These are phyloP conservation scores for Pseudopleuronectes americanus DNA, from an alignment of 2,797 vertebrate genomes.

Conservation along the genomic window DNA sequence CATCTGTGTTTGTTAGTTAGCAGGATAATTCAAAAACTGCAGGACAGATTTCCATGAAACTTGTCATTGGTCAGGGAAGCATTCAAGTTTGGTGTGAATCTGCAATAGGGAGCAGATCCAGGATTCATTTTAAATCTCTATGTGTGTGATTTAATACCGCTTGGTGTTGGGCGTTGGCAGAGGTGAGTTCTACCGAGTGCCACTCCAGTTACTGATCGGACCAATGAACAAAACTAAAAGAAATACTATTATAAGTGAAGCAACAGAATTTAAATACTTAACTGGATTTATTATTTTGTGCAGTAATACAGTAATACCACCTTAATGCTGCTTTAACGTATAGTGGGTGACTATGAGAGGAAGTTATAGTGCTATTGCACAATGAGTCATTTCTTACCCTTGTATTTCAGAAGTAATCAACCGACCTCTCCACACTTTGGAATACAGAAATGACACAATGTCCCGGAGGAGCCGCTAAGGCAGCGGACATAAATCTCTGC, in stretches of 20 bases:
- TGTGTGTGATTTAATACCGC: too few relatives aligned
- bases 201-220: too few relatives aligned
- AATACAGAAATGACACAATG: slow-evolving; percentile 82
- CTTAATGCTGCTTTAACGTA: slow-evolving; percentile 29
- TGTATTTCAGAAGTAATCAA: slow-evolving; percentile 62
- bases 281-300: slow-evolving; percentile 11
- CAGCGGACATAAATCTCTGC: slow-evolving; percentile 79
- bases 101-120: too few relatives aligned
- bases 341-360: slow-evolving; percentile 24
- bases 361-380: neutral
- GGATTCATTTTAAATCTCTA: too few relatives aligned
- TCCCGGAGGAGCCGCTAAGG: slow-evolving; percentile 77
- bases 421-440: slow-evolving; percentile 68
- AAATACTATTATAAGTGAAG: neutral
- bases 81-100: too few relatives aligned
- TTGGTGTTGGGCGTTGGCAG: too few relatives aligned
- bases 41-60: too few relatives aligned
- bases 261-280: neutral
- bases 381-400: slow-evolving; percentile 7
- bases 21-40: too few relatives aligned
- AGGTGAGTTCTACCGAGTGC: too few relatives aligned
- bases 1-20: too few relatives aligned
- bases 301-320: slow-evolving; percentile 3
- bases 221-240: too few relatives aligned
- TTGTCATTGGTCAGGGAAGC: too few relatives aligned